Conservation (phyloP, 2,797 vertebrate genomes). For the Brachyrhaphis roseni region DNA sequence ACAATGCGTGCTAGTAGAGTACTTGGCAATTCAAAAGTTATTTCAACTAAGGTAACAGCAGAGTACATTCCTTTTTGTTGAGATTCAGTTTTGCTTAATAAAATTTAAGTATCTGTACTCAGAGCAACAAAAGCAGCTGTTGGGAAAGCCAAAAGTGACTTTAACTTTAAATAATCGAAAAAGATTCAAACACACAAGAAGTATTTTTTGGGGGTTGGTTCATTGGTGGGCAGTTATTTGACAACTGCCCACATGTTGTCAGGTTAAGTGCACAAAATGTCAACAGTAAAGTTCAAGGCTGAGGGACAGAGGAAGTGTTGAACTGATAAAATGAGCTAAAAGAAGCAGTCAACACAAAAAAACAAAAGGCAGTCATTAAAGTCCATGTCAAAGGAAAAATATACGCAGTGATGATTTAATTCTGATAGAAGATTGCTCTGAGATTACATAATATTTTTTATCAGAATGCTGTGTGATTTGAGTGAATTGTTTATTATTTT, state of each 20-base stretch:
- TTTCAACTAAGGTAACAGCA: neutral
- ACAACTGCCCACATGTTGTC: slow-evolving; percentile 7
- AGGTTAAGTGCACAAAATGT: slow-evolving; percentile 1
- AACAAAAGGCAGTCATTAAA: slow-evolving; percentile 1
- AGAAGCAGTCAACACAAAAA: slow-evolving; percentile 5
- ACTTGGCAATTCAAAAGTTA: neutral
- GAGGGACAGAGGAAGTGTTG: slow-evolving; percentile 19
- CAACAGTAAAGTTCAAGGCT: slow-evolving; percentile 64
- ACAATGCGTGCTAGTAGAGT: neutral
- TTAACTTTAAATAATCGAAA: neutral
- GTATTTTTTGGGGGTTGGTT: neutral
- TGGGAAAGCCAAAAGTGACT: neutral
- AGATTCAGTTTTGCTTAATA: neutral
- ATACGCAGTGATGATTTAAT: neutral
- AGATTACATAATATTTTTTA: neutral
- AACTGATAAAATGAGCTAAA: slow-evolving; percentile 40
- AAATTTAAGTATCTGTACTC: neutral
- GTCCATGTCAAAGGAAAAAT: neutral
- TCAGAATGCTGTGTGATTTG: neutral
- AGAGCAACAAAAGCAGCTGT: neutral
- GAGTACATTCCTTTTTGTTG: neutral
- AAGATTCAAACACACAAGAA: too few species aligned
- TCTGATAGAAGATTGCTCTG: neutral
- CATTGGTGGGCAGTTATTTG: too few species aligned
- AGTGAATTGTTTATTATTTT: neutral